Evolutionary conservation across 1,140 invertebrate genomes (phyloP).

Genomic region (Leptopilina boulardi): DNA sequence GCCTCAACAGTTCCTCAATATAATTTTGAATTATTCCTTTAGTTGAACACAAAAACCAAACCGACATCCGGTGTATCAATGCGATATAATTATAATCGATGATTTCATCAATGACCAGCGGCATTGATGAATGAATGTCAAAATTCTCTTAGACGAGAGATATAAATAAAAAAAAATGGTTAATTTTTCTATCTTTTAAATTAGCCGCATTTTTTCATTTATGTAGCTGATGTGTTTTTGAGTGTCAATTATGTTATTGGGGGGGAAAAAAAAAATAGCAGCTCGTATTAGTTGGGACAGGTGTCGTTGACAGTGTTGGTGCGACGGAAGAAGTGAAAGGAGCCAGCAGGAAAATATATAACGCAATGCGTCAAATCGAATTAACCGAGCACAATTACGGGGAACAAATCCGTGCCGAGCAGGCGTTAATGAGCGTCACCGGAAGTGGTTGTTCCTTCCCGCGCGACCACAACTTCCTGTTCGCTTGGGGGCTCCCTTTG

Average conservation of each 20-base stretch:
- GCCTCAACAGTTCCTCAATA: conserved; percentile 51
- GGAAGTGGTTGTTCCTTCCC: conserved; percentile 66
- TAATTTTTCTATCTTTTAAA: neutral
- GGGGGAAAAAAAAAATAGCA: conserved; percentile 21
- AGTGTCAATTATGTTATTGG: neutral
- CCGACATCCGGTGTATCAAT: conserved; percentile 65
- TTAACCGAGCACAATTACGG: conserved; percentile 71
- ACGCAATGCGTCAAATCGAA: conserved; percentile 70
- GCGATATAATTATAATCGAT: neutral
- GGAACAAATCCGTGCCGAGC: conserved; percentile 72
- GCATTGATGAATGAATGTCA: conserved; percentile 18
- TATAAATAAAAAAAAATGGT: too few species aligned
- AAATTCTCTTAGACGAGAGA: neutral
- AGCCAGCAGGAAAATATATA: conserved; percentile 58
- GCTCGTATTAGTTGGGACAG: conserved; percentile 47
- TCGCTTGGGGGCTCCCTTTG: conserved; percentile 64
- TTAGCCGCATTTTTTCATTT: neutral
- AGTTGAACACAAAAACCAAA: conserved; percentile 52
- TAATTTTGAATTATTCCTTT: conserved; percentile 39
- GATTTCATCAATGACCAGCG: conserved; percentile 7
- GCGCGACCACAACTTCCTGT: conserved; percentile 68
- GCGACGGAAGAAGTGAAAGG: conserved; percentile 52
- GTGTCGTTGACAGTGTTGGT: conserved; percentile 49
- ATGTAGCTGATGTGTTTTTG: neutral
- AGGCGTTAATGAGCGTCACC: conserved; percentile 74